A percentile compares a stretch with the other conserved stretches of the same genome.
Conservation (phyloP, 2,888 invertebrate genomes). For the Fragum fragum region DNA sequence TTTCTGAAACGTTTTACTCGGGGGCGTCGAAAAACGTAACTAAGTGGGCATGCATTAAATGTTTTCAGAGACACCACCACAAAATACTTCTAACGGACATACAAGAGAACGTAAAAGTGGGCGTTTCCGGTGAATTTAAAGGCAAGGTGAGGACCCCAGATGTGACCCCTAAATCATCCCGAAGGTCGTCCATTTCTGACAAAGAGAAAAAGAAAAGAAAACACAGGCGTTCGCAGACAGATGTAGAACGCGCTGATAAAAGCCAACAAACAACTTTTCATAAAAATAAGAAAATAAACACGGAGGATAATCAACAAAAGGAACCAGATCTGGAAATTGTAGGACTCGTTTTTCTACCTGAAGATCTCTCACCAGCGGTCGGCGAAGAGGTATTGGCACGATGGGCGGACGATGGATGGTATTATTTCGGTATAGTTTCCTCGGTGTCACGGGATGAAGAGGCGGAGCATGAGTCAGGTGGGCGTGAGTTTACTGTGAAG, state of each 20-base stretch:
- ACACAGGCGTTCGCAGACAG: not conserved
- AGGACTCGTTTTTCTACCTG: not conserved
- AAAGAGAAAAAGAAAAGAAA: not conserved
- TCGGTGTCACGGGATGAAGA: not conserved
- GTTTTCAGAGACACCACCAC: not conserved
- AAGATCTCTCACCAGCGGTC: not conserved
- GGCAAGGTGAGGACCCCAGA: not conserved
- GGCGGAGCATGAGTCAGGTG: not conserved
- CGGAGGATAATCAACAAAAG: not conserved
- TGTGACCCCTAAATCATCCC: not conserved
- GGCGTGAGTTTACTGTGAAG: not conserved
- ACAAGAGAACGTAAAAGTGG: too few relatives aligned
- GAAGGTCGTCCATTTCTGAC: not conserved
- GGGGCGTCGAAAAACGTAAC: too few relatives aligned
- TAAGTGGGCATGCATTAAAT: not conserved
- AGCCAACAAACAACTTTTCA: not conserved
- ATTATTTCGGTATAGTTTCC: conserved; percentile 1
- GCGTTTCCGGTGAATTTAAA: too few relatives aligned
- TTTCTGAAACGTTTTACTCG: too few relatives aligned
- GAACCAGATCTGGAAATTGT: not conserved
- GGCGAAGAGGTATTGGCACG: not conserved
- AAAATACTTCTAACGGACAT: not conserved
- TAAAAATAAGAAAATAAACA: not conserved
- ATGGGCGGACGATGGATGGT: conserved; percentile 9
- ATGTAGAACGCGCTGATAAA: not conserved